A percentile compares a stretch with the other conserved stretches of the same genome.
These are phyloP conservation scores for Trichopoda pennipes DNA, from an alignment of 2,888 invertebrate genomes.

Conservation along the genomic window DNA sequence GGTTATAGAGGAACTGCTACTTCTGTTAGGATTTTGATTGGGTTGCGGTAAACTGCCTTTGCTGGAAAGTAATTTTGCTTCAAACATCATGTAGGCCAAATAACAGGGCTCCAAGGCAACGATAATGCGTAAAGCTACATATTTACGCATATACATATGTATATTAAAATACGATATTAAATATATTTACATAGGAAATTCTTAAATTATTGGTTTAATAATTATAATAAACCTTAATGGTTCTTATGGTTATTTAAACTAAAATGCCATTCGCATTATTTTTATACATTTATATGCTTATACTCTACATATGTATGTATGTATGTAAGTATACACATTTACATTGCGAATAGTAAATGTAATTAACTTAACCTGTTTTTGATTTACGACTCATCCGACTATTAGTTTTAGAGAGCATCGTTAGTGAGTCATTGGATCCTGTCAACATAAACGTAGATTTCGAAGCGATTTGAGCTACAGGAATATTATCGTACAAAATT, in stretches of 20 bases:
- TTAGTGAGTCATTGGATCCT: slow-evolving; percentile 6
- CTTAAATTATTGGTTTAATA: neutral
- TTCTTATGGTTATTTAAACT: neutral
- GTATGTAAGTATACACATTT: neutral
- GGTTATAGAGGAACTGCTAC: neutral
- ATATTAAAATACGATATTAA: slow-evolving; percentile 8
- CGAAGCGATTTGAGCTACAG: slow-evolving; percentile 69
- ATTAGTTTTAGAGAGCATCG: neutral
- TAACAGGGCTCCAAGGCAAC: slow-evolving; percentile 74
- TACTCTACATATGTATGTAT: neutral
- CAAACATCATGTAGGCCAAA: slow-evolving; percentile 72
- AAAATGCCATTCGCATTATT: neutral
- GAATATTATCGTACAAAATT: slow-evolving; percentile 77
- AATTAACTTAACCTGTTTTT: slow-evolving; percentile 70
- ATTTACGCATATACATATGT: neutral
- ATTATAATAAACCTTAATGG: too few relatives aligned
- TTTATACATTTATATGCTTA: too few relatives aligned
- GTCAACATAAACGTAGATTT: slow-evolving; percentile 9
- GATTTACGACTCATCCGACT: slow-evolving; percentile 56
- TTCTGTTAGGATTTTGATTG: neutral
- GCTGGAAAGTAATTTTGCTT: slow-evolving; percentile 39
- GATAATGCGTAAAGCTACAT: slow-evolving; percentile 71
- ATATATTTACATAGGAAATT: neutral
- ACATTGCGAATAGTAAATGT: too few relatives aligned
- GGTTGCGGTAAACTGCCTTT: neutral